Evolutionary conservation across 1,140 invertebrate species (phyloP), one percentile per base, ranked within the genome.

Genomic region (Sweltsa coloradensis): DNA sequence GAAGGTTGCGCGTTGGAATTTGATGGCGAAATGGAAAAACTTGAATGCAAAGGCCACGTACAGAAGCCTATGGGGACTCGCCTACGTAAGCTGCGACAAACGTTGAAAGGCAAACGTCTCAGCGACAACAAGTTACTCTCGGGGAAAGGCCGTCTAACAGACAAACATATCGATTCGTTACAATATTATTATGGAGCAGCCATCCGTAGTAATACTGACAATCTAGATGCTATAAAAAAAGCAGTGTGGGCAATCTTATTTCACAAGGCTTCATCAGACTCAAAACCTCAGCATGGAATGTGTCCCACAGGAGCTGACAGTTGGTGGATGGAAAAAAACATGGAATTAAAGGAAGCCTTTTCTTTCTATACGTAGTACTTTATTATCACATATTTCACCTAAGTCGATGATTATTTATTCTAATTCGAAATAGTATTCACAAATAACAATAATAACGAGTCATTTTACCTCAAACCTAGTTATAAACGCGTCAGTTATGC

Each of bases 241-340:
- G 48, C 48, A 36, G 37, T 58, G 34, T 52, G 51, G 51, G 51
- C 57, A 18, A 51, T 47, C 14, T 55, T 42, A 23, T 47, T 44
- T 18, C 50, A 55, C 39, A 47, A 45, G 22, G 26, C 11, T 14
- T 55, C 53, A 21, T 53, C 51, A 4, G 21, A 45, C 5, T 52
- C 41, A 34, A 49, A 54, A 45, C 52, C 52, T 25, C n/a, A 55
- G 16, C 53, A 51, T 40, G 29, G 23, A 11, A 50, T 49, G 55
- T 62, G 59, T 41, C 54, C 57, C n/a, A 41, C 41, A 34, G 57
- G 54, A 14, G 50, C 36, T 40, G 57, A 60, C 34, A 55, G 50
- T 4, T 63, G 57, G 57, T 62, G 60, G n/a, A n/a, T n/a, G n/a
- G n/a, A n/a, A n/a, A n/a, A n/a, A n/a, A n/a, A n/a, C n/a, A n/a